Evolutionary conservation across 35 echinoderm and acorn worm genomes (phyloP).

Genomic region (Heliocidaris tuberculata): DNA sequence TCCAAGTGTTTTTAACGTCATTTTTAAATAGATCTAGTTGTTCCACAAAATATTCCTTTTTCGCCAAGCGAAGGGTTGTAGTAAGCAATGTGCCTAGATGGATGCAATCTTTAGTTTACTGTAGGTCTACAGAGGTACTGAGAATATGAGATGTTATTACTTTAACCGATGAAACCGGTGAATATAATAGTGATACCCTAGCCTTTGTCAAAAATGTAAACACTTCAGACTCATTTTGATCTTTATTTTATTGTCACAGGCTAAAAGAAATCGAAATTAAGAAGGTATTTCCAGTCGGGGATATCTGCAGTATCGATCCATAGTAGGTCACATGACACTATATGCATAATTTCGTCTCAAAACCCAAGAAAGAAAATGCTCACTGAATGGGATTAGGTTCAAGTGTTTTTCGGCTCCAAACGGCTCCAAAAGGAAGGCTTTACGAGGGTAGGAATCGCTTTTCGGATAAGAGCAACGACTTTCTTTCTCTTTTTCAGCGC

Average conservation of each 20-base stretch:
- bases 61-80: too few relatives aligned
- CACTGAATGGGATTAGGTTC: neutral
- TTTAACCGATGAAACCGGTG: neutral
- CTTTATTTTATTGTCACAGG: neutral
- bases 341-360: neutral
- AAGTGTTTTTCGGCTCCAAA: neutral
- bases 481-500: neutral
- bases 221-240: neutral
- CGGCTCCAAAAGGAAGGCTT: neutral
- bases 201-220: neutral
- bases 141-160: too few relatives aligned
- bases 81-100: too few relatives aligned
- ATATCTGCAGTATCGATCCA: neutral
- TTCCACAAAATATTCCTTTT: too few relatives aligned
- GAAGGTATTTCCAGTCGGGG: constrained; percentile 8
- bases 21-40: too few relatives aligned
- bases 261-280: neutral
- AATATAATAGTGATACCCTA: neutral
- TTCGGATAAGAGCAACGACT: neutral
- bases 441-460: neutral
- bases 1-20: too few relatives aligned
- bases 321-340: neutral
- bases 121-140: too few relatives aligned
- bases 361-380: neutral
- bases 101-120: too few relatives aligned